These are phyloP conservation scores for Phataginus tricuspis DNA, from an alignment of 2,797 vertebrate genomes.

Conservation along the genomic window DNA sequence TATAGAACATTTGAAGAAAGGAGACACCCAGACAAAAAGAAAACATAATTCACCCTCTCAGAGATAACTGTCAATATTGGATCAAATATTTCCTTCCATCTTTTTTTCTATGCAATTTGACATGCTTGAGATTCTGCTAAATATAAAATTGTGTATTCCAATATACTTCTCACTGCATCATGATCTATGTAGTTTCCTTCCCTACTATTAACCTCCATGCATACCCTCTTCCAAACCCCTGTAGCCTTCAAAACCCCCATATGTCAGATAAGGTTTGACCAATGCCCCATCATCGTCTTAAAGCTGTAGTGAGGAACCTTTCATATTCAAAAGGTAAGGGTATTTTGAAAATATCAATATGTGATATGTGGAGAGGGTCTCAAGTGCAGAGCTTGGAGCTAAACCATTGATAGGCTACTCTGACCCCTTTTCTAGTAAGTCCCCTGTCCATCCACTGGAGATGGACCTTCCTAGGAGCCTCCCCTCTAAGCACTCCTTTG, in stretches of 20 bases:
- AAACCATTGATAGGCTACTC: neutral
- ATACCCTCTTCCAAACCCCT: neutral
- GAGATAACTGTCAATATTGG: slow-evolving; percentile 8
- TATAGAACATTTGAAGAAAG: neutral
- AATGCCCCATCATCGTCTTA: neutral
- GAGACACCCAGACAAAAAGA: neutral
- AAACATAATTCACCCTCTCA: slow-evolving; percentile 5
- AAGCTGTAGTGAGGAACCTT: slow-evolving; percentile 8
- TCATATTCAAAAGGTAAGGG: slow-evolving; percentile 30
- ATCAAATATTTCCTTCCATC: slow-evolving; percentile 24
- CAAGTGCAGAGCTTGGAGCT: neutral
- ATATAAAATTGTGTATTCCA: slow-evolving; percentile 18
- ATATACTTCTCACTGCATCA: neutral
- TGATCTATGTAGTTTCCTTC: slow-evolving; percentile 29
- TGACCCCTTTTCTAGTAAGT: neutral
- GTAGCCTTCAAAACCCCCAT: neutral
- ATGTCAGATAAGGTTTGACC: neutral
- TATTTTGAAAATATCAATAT: slow-evolving; percentile 35
- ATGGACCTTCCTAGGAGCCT: neutral
- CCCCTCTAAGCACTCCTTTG: neutral
- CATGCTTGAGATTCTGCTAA: slow-evolving; percentile 21
- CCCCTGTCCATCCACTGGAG: neutral
- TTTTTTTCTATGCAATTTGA: slow-evolving; percentile 31
- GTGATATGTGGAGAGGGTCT: slow-evolving; percentile 18
- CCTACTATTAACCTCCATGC: neutral